These are phyloP conservation scores for Macropodus opercularis DNA, from an alignment of 2,797 vertebrate species.

Conservation along the genomic window DNA sequence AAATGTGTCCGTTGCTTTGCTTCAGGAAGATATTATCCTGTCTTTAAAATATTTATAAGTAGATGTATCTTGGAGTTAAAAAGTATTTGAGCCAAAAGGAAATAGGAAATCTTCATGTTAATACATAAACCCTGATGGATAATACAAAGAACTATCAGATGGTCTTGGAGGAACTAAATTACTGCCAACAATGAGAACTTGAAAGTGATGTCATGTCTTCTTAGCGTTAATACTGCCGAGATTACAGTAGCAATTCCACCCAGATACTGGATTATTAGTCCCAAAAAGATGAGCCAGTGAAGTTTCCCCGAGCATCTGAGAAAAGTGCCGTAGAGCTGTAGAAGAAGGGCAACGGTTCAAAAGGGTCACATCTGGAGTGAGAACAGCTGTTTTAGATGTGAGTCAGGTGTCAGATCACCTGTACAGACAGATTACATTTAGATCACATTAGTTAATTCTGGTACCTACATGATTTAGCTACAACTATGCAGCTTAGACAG, in stretches of 20 bases:
- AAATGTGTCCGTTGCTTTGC: slow-evolving; percentile 45
- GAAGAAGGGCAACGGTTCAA: slow-evolving; percentile 12
- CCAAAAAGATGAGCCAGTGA: slow-evolving; percentile 49
- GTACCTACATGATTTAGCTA: slow-evolving; percentile 73
- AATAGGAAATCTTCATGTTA: slow-evolving; percentile 17
- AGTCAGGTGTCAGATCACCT: not conserved
- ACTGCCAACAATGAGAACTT: slow-evolving; percentile 57
- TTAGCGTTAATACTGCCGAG: slow-evolving; percentile 47
- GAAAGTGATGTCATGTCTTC: slow-evolving; percentile 62
- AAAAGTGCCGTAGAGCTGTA: slow-evolving; percentile 6
- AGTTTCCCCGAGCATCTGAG: slow-evolving; percentile 45
- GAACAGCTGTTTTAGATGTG: slow-evolving; percentile 22
- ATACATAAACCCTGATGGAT: slow-evolving; percentile 25
- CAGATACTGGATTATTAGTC: slow-evolving; percentile 64
- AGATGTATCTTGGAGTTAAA: slow-evolving; percentile 37
- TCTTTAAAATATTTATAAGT: slow-evolving; percentile 49
- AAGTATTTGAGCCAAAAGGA: slow-evolving; percentile 12
- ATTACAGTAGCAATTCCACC: slow-evolving; percentile 54
- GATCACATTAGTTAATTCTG: slow-evolving; percentile 75
- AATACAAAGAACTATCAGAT: slow-evolving; percentile 54
- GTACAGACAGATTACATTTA: too few relatives aligned
- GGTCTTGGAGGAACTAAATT: slow-evolving; percentile 39
- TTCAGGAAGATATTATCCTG: slow-evolving; percentile 53
- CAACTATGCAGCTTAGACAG: slow-evolving; percentile 36
- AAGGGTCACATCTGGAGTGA: slow-evolving; percentile 31